A percentile compares a stretch with the other conserved stretches of the same genome.
Evolutionary conservation across 2,888 invertebrate genomes (phyloP).

Genomic region (Cyaniris semiargus): DNA sequence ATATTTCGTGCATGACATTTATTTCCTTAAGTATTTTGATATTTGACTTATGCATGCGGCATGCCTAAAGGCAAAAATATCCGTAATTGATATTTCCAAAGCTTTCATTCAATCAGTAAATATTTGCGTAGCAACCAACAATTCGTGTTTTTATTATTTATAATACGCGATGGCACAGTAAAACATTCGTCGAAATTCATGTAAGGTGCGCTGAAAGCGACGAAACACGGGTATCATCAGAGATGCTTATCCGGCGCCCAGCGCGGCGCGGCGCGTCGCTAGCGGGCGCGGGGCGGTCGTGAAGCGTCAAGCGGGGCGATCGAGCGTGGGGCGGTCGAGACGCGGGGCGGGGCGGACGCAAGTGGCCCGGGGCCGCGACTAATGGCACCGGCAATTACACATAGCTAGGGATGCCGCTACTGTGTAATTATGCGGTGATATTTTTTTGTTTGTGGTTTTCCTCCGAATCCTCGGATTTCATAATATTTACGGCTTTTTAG

Average conservation of each 20-base stretch:
- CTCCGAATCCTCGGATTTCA: background rate
- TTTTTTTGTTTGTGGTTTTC: background rate
- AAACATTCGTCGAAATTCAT: constrained; percentile 12
- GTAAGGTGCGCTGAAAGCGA: constrained; percentile 29
- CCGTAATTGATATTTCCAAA: background rate
- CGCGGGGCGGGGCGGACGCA: constrained; percentile 37
- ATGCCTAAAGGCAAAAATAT: no score
- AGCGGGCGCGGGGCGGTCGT: constrained; percentile 8
- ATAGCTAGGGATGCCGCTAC: constrained; percentile 40
- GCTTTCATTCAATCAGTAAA: background rate
- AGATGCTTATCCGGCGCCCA: constrained; percentile 32
- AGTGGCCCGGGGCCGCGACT: constrained; percentile 51
- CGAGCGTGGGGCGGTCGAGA: constrained; percentile 40
- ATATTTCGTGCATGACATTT: no score
- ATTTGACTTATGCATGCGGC: no score
- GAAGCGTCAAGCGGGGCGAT: constrained; percentile 33
- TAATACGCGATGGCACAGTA: background rate
- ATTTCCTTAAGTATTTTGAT: no score
- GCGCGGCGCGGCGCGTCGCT: constrained; percentile 38
- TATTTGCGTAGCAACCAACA: background rate
- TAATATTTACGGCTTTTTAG: background rate
- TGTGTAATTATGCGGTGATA: constrained; percentile 5
- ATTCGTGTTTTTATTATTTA: background rate
- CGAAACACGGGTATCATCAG: constrained; percentile 36
- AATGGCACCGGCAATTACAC: constrained; percentile 63